These are phyloP conservation scores for Copsychus sechellarum DNA, from an alignment of 2,113 vertebrate genomes.

Conservation along the genomic window DNA sequence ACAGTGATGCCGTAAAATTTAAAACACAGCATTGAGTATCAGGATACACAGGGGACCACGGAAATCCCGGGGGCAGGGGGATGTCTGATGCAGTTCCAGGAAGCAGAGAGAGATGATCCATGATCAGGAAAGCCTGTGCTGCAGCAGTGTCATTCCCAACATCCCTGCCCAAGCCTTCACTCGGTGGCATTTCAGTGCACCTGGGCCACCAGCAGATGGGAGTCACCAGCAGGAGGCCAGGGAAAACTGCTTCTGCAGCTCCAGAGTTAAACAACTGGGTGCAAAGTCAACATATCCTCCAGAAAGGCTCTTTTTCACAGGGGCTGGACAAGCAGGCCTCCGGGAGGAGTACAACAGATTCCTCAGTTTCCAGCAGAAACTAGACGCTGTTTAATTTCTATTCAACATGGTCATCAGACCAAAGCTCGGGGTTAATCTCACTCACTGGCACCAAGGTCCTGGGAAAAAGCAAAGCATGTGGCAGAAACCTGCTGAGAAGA, in stretches of 20 bases:
- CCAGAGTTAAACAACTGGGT: neutral
- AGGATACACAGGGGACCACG: neutral
- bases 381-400: neutral
- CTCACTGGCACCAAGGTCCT: neutral
- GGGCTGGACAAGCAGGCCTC: neutral
- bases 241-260: neutral
- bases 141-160: neutral
- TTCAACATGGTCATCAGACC: conserved; percentile 14
- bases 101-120: neutral
- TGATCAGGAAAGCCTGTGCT: neutral
- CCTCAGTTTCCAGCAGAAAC: neutral
- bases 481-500: conserved; percentile 17
- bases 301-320: neutral
- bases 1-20: neutral
- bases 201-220: conserved; percentile 33
- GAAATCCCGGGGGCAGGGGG: neutral
- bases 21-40: neutral
- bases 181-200: neutral
- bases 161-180: neutral
- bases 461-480: conserved; percentile 12
- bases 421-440: conserved; percentile 6
- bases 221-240: neutral
- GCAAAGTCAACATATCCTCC: neutral
- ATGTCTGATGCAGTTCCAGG: neutral
- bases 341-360: neutral